Base-by-base conservation (phyloP, 92 coral and sea anemone genomes). In the Porites evermanni region DNA sequence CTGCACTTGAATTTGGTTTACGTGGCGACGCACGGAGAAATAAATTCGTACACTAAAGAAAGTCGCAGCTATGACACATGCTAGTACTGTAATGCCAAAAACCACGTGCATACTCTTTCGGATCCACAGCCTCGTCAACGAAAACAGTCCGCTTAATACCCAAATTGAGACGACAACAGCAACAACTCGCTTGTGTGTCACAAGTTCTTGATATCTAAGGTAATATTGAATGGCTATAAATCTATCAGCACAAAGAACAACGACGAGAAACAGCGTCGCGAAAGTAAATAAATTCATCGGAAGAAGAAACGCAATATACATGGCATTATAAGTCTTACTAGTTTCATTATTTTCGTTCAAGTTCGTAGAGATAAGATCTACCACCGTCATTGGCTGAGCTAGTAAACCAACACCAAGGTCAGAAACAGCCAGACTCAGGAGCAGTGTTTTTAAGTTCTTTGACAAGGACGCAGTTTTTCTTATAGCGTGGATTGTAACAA, bases 201-300 rank as follows among this genome's bases (percentile, higher is more conserved):
- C 72, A 67, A 67, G 72, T 21, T 67, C 72, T 32, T 67, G 72
- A 12, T 67, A 67, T 67, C 72, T 67, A 3, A 67, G 72, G 9
- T 21, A 44, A 67, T 19, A 16, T 4, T 20, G 72, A 19, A 67
- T 67, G 9, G 72, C 72, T 32, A 67, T 9, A 32, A 67, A 67
- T 67, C 72, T 67, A 13, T 67, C 72, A 5, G 21, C 72, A 21
- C 6, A 20, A 1, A 67, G 32, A 11, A 44, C 13, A 38, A 67
- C 12, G 14, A 67, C 72, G 11, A 10, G 14, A 19, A 67, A 67
- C 6, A 67, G 11, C 61, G 61, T 10, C 13, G 61, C 61, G 14
- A 9, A 56, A 56, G 61, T 8, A 56, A 56, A 56, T 56, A 56
- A 8, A 56, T 56, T 56, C 61, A 3, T 56, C 14, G 61, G 3